Evolutionary conservation across 2,797 vertebrate genomes (phyloP), one percentile per base, ranked within the genome.

Genomic region (Yasuhikotakia modesta): DNA sequence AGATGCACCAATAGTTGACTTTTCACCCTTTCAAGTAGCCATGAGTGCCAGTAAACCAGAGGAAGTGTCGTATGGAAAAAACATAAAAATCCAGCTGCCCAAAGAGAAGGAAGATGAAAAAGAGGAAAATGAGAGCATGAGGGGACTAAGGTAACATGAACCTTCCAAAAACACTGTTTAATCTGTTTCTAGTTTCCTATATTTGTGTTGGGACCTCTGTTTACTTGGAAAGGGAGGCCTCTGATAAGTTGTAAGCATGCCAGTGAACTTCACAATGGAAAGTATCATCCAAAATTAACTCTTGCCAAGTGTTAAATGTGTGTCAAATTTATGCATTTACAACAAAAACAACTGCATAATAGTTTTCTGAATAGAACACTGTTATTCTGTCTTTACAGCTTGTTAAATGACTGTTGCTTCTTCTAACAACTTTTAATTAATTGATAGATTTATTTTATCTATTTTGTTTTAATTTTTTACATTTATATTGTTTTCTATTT

Each of bases 141-240:
- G 53, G 24, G 17, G 53, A 53, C 21, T 43, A 21, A 43, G 19
- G 32, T 78, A 70, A 70, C 58, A 53, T 48, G 73, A 81, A 46
- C 39, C 21, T 21, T 53, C 21, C 22, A 12, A 48, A 72, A 64
- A 67, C 30, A 43, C 27, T 57, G 66, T 81, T 77, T 52, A 71
- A 76, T 83, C 35, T 57, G 66, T 81, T 77, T 45, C 81, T 81
- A 73, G 46, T 72, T 58, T 63, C 63, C 66, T 71, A 27, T 63
- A 70, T 55, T 70, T 66, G 48, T 45, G 13, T 71, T 58, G 63
- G 52, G 12, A 60, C 10, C 17, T 61, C 45, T 73, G 46, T 77
- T 73, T 73, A 73, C 76, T 60, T 46, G 46, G 30, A 48, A 39
- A 63, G 53, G 13, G 39, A 76, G 22, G 63, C 55, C 12, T 83